Evolutionary conservation across 2,113 vertebrate genomes (phyloP), one percentile per base, ranked within the genome.

Genomic region (Psilopogon haemacephalus): DNA sequence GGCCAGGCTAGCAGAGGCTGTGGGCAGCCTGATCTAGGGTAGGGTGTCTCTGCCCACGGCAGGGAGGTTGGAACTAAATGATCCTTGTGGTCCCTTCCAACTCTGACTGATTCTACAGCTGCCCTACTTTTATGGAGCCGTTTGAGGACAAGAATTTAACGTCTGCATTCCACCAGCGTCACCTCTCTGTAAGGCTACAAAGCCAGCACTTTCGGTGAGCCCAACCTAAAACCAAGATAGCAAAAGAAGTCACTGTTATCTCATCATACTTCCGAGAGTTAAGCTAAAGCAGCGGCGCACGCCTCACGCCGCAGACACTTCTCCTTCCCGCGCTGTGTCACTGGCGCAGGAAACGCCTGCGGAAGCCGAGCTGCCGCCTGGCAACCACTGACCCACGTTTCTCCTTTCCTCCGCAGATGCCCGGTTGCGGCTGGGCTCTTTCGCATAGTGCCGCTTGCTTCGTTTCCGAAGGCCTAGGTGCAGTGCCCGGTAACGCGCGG

Each of bases 201-300:
- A 18, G 10, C 13, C 6, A 0, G 9, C 17, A 0, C 44, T 0
- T 2, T 0, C 0, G 58, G 56, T 20, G 64, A 2, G 2, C 44
- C 23, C 56, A 19, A 5, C 28, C 55, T 9, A 8, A 20, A 23
- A 12, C 6, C 9, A 1, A 1, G 60, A 19, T 4, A 19, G n/a
- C 27, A 1, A 3, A 9, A 11, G 9, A 4, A 60, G 19, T 3
- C 54, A 1, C n/a, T 1, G 30, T 20, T 8, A 3, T 3, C 62
- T 17, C 32, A 5, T 3, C 15, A 2, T 0, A 11, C 42, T n/a
- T 5, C 11, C 42, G 6, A 38, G 70, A 15, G 42, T 44, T 44
- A 44, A 44, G 42, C 44, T 1, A n/a, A 28, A 1, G 20, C 3
- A 12, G 42, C 20, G 16, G 15, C 6, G 11, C 75, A 23, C 13